Evolutionary conservation across 2,888 invertebrate species (phyloP).

Genomic region (Chaetogeoica ovagalla): DNA sequence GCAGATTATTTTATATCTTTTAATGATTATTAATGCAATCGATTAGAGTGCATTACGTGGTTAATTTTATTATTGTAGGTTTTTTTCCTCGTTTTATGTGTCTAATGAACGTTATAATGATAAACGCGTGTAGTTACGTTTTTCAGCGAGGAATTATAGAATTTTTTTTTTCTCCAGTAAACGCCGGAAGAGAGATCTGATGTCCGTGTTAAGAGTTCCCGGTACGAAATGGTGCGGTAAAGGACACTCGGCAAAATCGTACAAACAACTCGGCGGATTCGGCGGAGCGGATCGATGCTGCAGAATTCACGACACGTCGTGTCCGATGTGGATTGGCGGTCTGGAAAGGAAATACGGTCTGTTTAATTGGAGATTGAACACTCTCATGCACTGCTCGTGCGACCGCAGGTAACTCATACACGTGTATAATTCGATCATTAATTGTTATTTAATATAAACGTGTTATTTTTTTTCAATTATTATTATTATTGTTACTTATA

Average conservation of each 20-base stretch:
- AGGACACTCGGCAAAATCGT: constrained; percentile 78
- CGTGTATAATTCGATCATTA: no score
- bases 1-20: no score
- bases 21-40: no score
- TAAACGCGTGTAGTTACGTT: no score
- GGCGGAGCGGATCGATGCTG: constrained; percentile 81
- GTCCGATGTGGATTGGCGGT: constrained; percentile 81
- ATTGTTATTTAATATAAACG: no score
- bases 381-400: constrained; percentile 88
- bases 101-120: no score
- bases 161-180: background rate
- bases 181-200: constrained; percentile 41
- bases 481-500: no score
- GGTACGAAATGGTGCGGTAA: constrained; percentile 95
- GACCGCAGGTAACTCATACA: constrained; percentile 73
- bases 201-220: constrained; percentile 72
- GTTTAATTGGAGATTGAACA: constrained; percentile 87
- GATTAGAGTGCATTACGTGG: no score
- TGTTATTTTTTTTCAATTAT: no score
- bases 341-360: constrained; percentile 82
- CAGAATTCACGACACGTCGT: constrained; percentile 81
- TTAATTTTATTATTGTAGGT: no score
- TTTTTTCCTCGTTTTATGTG: no score
- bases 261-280: constrained; percentile 82
- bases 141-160: no score